phyloP scores from a whole-genome alignment of 2,797 vertebrate genomes.

The Sebastes matsubarae region DNA sequence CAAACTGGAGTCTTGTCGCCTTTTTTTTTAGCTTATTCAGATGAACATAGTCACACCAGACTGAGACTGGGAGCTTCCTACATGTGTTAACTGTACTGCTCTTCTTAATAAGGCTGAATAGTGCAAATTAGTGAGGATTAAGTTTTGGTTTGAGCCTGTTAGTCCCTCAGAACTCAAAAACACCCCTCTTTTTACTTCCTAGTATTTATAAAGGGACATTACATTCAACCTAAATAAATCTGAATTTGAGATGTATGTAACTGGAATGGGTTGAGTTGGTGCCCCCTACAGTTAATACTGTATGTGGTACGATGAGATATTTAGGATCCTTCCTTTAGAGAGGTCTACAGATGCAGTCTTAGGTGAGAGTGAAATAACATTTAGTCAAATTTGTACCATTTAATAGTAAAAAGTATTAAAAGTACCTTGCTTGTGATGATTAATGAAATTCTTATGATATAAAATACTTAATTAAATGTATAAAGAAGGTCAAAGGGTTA shows the following conservation, averaged over 20 bases:
- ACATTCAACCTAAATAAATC: background rate
- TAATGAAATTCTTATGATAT: too few relatives aligned
- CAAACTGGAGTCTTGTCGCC: slow-evolving; percentile 1
- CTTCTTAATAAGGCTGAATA: background rate
- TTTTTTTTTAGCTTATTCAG: slow-evolving; percentile 5
- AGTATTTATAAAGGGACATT: background rate
- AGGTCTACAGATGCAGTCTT: background rate
- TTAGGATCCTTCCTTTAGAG: background rate
- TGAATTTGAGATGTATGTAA: background rate
- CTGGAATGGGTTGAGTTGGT: background rate
- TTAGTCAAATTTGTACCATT: background rate
- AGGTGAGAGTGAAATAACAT: background rate
- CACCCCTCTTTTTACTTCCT: background rate
- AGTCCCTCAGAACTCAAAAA: background rate
- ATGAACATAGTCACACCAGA: background rate
- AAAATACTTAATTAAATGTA: background rate
- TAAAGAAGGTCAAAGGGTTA: background rate
- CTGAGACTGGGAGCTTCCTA: background rate
- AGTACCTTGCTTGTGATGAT: background rate
- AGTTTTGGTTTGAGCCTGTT: background rate
- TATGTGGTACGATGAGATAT: background rate
- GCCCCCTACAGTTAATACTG: background rate
- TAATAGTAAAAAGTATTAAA: background rate
- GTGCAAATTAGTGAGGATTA: background rate
- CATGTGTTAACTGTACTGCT: background rate